Evolutionary conservation across 2,113 vertebrate species (phyloP).

Genomic region (Notothenia coriiceps): DNA sequence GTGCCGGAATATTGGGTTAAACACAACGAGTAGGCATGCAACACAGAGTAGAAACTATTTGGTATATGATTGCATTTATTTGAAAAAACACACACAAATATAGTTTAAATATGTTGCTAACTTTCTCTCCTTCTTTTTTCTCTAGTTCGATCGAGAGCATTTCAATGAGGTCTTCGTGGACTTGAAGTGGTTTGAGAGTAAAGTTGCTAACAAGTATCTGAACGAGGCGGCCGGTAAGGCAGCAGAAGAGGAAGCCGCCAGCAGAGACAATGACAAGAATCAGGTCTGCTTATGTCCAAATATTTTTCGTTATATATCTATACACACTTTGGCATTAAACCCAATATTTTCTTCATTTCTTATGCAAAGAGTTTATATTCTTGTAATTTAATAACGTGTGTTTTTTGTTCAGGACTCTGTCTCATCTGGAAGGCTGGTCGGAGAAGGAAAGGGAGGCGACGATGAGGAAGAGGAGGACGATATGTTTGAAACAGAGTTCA

Average conservation of each 20-base stretch:
- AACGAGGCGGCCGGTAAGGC: slow-evolving; percentile 95
- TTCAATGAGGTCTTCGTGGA: slow-evolving; percentile 98
- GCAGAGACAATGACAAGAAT: slow-evolving; percentile 82
- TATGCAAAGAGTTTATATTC: no score
- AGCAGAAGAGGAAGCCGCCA: slow-evolving; percentile 92
- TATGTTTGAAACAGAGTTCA: slow-evolving; percentile 97
- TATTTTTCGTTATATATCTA: no score
- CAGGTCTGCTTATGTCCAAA: slow-evolving; percentile 78
- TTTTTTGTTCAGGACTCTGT: slow-evolving; percentile 78
- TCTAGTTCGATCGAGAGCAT: slow-evolving; percentile 96
- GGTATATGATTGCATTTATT: no score
- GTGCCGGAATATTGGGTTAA: no score
- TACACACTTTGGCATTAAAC: neutral
- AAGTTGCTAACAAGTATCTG: slow-evolving; percentile 98
- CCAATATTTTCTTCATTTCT: neutral
- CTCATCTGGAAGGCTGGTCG: slow-evolving; percentile 67
- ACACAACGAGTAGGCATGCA: no score
- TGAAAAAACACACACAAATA: no score
- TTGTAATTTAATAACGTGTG: neutral
- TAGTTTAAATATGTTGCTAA: no score
- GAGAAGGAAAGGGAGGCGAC: slow-evolving; percentile 82
- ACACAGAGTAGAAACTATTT: no score
- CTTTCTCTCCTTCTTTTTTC: neutral
- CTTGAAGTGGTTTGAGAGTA: slow-evolving; percentile 99
- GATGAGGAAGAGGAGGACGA: slow-evolving; percentile 96